A percentile compares a stretch with the other conserved stretches of the same genome.
These are phyloP conservation scores for Ispidina lecontei DNA, from an alignment of 2,797 vertebrate species.

Conservation along the genomic window DNA sequence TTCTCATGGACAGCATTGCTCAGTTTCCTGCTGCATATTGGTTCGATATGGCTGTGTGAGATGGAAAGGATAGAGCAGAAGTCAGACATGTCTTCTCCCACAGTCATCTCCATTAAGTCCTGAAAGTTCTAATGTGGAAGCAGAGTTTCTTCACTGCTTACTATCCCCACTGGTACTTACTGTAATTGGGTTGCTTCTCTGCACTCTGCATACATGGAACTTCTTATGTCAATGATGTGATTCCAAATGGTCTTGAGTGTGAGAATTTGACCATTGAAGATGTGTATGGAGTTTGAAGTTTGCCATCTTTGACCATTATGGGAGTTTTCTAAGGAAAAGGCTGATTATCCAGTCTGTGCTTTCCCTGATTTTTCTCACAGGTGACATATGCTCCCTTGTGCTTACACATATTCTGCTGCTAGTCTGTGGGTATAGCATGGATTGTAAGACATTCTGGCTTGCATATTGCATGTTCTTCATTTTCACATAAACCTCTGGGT, in stretches of 20 bases:
- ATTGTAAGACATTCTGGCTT: background rate
- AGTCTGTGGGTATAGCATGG: background rate
- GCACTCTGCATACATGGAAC: background rate
- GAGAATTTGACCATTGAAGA: background rate
- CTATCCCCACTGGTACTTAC: background rate
- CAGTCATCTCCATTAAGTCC: background rate
- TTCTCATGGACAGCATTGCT: background rate
- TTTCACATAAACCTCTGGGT: background rate
- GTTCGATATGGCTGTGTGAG: background rate
- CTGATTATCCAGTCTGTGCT: background rate
- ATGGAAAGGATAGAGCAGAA: background rate
- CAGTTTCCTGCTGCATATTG: background rate
- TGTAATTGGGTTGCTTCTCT: background rate
- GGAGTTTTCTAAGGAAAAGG: background rate
- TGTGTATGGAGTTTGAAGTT: background rate
- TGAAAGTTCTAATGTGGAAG: background rate
- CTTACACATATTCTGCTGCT: background rate
- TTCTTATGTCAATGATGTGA: background rate
- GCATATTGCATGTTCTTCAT: background rate
- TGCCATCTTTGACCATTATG: accelerated
- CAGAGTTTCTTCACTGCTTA: background rate
- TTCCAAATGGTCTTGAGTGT: background rate
- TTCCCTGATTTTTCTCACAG: background rate
- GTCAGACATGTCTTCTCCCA: background rate
- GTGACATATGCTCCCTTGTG: background rate